These are phyloP conservation scores for Nemapogon koenigi DNA, from an alignment of 2,888 invertebrate species.

Conservation along the genomic window DNA sequence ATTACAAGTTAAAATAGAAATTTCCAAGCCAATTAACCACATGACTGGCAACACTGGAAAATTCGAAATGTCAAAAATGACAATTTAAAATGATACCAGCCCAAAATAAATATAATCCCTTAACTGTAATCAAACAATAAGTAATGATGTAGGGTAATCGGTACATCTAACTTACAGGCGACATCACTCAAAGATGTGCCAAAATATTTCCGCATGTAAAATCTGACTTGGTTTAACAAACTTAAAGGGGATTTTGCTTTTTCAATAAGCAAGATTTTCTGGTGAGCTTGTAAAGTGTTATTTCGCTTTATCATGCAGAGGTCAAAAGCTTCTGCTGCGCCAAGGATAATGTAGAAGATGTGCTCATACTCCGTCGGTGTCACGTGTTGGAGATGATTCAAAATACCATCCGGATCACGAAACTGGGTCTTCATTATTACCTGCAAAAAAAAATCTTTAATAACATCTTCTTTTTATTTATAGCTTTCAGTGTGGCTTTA, in stretches of 20 bases:
- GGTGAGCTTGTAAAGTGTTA: constrained; percentile 67
- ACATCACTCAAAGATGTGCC: constrained; percentile 64
- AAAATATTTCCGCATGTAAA: constrained; percentile 63
- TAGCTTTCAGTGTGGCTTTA: too few relatives aligned
- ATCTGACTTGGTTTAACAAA: constrained; percentile 69
- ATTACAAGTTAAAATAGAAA: too few relatives aligned
- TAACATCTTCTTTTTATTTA: background rate
- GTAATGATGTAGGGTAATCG: constrained; percentile 70
- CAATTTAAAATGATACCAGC: constrained; percentile 17
- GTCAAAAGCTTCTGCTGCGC: constrained; percentile 80
- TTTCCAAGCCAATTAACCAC: too few relatives aligned
- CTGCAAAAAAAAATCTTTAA: constrained; percentile 28
- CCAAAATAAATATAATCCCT: constrained; percentile 15
- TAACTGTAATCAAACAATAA: constrained; percentile 72
- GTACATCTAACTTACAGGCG: constrained; percentile 68
- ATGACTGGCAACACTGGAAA: background rate
- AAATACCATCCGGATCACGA: constrained; percentile 82
- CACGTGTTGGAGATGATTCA: constrained; percentile 78
- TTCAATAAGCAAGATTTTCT: constrained; percentile 70
- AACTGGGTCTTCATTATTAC: constrained; percentile 85
- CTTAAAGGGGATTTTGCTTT: constrained; percentile 72
- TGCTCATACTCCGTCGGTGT: constrained; percentile 47
- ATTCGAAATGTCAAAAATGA: background rate
- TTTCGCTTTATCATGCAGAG: constrained; percentile 80
- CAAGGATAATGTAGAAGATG: constrained; percentile 71